Evolutionary conservation across 2,113 vertebrate species (phyloP).

Genomic region (Gasterosteus aculeatus): DNA sequence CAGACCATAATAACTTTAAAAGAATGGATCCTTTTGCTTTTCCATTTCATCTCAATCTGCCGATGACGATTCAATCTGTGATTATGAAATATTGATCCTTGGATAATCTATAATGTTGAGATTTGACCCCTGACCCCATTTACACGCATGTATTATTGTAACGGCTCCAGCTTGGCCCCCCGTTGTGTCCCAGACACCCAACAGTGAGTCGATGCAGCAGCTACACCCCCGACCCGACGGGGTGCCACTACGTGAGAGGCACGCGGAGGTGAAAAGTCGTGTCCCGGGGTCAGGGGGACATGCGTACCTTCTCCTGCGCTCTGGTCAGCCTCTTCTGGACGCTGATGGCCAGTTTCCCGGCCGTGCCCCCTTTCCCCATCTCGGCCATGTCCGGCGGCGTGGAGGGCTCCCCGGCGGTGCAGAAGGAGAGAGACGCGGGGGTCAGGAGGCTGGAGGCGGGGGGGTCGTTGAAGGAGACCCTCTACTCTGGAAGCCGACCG

Average conservation of each 20-base stretch:
- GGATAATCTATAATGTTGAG: background rate
- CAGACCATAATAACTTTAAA: conserved; percentile 67
- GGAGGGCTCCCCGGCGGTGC: conserved; percentile 30
- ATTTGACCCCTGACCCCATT: background rate
- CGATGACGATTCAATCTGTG: no score
- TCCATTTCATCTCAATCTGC: background rate
- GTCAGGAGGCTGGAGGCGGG: background rate
- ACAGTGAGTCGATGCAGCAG: background rate
- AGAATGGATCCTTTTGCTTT: background rate
- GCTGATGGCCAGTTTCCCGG: conserved; percentile 94
- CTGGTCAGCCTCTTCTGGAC: conserved; percentile 95
- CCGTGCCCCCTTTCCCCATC: conserved; percentile 92
- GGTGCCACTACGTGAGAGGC: background rate
- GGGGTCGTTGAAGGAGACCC: conserved; percentile 17
- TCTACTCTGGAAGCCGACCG: conserved; percentile 28
- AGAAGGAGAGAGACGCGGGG: conserved; percentile 1
- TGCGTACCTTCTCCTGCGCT: conserved; percentile 94
- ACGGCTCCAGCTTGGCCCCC: background rate
- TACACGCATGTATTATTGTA: background rate
- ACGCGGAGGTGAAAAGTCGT: background rate
- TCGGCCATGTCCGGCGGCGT: conserved; percentile 88
- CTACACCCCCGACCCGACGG: background rate
- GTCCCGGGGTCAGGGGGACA: conserved; percentile 36
- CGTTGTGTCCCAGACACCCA: background rate
- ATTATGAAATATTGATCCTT: background rate